phyloP scores from a whole-genome alignment of 2,113 vertebrate genomes.

The Grammomys dolichurus region DNA sequence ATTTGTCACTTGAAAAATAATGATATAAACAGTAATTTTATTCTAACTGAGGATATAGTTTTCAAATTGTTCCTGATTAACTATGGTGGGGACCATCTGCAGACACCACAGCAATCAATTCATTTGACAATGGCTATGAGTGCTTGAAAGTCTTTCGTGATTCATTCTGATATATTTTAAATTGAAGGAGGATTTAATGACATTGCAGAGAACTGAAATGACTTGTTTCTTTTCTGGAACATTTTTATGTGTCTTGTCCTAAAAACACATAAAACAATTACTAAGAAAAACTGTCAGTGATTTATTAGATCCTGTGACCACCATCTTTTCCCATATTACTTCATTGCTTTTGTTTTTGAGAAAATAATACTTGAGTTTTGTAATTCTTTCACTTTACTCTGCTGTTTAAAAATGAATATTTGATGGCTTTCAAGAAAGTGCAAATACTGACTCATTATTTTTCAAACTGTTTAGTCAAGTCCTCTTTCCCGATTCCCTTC shows the following conservation, averaged over 20 bases:
- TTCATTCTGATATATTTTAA: conserved; percentile 41
- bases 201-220: not conserved
- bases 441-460: not conserved
- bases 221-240: conserved; percentile 37
- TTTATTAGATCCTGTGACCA: not conserved
- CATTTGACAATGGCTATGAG: conserved; percentile 31
- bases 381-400: not conserved
- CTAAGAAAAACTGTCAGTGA: not conserved
- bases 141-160: conserved; percentile 4
- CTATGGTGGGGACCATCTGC: not conserved
- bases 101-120: conserved; percentile 53
- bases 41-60: conserved; percentile 51
- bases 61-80: conserved; percentile 65
- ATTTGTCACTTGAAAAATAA: conserved; percentile 67
- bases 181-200: not conserved
- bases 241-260: not conserved
- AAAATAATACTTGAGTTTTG: not conserved
- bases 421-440: not conserved
- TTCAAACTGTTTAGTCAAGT: not conserved
- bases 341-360: not conserved
- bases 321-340: not conserved
- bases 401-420: not conserved
- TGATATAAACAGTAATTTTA: conserved; percentile 57
- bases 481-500: not conserved
- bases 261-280: conserved; percentile 42